These are phyloP conservation scores for Pangasius djambal DNA, from an alignment of 2,797 vertebrate genomes.

Conservation along the genomic window DNA sequence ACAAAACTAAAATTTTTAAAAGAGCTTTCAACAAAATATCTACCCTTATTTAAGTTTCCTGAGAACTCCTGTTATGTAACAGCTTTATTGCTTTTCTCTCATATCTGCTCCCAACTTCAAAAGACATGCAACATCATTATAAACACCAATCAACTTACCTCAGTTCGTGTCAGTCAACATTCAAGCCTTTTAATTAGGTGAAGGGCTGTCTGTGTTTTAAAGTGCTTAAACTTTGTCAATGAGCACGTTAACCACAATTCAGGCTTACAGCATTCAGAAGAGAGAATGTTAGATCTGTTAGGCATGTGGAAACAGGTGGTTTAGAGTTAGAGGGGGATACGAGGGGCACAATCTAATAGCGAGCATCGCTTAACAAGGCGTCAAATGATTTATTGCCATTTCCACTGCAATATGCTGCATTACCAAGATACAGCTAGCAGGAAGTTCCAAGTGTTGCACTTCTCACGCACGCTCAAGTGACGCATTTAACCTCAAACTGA, in stretches of 20 bases:
- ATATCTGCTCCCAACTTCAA: background rate
- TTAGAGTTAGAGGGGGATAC: background rate
- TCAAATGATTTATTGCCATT: background rate
- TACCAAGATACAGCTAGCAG: background rate
- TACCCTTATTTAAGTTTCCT: background rate
- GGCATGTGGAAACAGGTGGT: slow-evolving; percentile 5
- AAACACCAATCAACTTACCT: slow-evolving; percentile 46
- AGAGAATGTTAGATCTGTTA: background rate
- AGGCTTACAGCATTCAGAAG: background rate
- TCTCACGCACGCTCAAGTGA: background rate
- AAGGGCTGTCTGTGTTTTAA: slow-evolving; percentile 1
- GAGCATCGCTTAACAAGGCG: background rate
- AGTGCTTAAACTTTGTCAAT: slow-evolving; percentile 1
- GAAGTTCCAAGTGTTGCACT: background rate
- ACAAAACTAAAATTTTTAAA: background rate
- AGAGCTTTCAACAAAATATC: background rate
- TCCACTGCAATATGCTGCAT: too few relatives aligned
- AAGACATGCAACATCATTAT: slow-evolving; percentile 26
- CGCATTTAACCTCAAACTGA: slow-evolving; percentile 21
- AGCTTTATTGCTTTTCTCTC: background rate
- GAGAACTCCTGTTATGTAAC: background rate
- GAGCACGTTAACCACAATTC: slow-evolving; percentile 2
- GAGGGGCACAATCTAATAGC: background rate
- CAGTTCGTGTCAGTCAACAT: background rate
- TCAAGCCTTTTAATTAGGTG: background rate